Percentiles rank a stretch among this genome's conserved stretches.
Evolutionary conservation across 2,797 vertebrate genomes (phyloP).

Genomic region (Lithobates sylvaticus): DNA sequence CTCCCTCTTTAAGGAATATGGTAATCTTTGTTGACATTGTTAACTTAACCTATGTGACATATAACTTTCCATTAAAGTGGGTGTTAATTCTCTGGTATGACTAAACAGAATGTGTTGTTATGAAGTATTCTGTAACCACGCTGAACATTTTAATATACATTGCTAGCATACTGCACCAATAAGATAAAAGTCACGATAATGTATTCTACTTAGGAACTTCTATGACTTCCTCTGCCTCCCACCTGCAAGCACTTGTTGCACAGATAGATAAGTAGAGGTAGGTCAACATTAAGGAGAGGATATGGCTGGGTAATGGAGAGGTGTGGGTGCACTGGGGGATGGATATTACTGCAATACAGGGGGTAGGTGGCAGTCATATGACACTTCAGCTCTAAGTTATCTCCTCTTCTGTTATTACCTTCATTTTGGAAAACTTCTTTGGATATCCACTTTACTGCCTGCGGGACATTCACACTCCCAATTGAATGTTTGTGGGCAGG

Average conservation of each 20-base stretch:
- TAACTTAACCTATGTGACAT: neutral
- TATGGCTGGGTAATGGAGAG: no score
- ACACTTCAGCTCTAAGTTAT: no score
- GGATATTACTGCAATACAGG: no score
- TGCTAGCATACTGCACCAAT: neutral
- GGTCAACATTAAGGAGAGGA: no score
- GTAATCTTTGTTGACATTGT: neutral
- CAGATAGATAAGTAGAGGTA: neutral
- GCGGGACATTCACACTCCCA: no score
- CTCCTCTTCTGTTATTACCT: no score
- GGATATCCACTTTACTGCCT: no score
- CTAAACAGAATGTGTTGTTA: neutral
- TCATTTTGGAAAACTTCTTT: no score
- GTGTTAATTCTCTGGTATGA: slow-evolving; percentile 11
- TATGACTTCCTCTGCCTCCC: neutral
- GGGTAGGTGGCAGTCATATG: no score
- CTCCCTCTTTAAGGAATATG: no score
- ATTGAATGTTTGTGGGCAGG: no score
- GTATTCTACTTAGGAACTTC: neutral
- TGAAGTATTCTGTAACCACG: neutral
- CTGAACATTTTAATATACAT: slow-evolving; percentile 3
- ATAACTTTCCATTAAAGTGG: neutral
- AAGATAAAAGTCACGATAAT: neutral
- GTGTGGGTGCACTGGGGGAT: no score
- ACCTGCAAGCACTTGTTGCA: neutral